Conservation (phyloP, 2,888 invertebrate species). For the Ethmia dodecea region DNA sequence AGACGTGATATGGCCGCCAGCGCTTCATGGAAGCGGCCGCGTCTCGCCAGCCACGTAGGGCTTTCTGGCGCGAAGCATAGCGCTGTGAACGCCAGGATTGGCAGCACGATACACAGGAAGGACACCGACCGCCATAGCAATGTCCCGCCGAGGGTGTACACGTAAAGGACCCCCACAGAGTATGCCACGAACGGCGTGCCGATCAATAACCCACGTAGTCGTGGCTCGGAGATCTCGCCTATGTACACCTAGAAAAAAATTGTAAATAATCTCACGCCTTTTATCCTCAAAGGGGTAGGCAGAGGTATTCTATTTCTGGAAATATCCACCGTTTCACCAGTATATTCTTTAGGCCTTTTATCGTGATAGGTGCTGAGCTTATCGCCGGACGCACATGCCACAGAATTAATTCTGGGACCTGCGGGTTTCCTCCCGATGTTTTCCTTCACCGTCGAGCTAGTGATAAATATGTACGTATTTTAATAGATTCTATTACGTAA, state of each 20-base stretch:
- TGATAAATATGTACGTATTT: too few species aligned
- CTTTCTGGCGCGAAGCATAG: slow-evolving; percentile 84
- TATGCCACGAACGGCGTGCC: slow-evolving; percentile 87
- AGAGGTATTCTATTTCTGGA: too few species aligned
- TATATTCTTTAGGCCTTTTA: too few species aligned
- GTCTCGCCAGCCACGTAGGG: slow-evolving; percentile 84
- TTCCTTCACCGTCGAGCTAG: too few species aligned
- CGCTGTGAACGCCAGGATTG: slow-evolving; percentile 77
- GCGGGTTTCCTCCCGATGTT: too few species aligned
- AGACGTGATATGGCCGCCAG: slow-evolving; percentile 79
- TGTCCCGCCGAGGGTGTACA: slow-evolving; percentile 83
- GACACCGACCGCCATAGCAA: slow-evolving; percentile 84
- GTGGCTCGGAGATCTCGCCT: slow-evolving; percentile 86
- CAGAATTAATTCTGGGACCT: too few species aligned
- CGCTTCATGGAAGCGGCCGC: slow-evolving; percentile 74
- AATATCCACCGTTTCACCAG: too few species aligned
- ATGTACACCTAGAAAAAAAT: slow-evolving; percentile 80
- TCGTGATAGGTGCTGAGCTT: too few species aligned
- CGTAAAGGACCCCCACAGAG: slow-evolving; percentile 84
- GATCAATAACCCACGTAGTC: slow-evolving; percentile 81
- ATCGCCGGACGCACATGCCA: too few species aligned
- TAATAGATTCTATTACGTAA: too few species aligned
- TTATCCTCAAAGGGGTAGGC: too few species aligned
- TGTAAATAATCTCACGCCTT: too few species aligned
- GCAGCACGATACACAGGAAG: slow-evolving; percentile 79